Evolutionary conservation across 2,888 invertebrate genomes (phyloP), one percentile per base, ranked within the genome.

Genomic region (Morpho helenor): DNA sequence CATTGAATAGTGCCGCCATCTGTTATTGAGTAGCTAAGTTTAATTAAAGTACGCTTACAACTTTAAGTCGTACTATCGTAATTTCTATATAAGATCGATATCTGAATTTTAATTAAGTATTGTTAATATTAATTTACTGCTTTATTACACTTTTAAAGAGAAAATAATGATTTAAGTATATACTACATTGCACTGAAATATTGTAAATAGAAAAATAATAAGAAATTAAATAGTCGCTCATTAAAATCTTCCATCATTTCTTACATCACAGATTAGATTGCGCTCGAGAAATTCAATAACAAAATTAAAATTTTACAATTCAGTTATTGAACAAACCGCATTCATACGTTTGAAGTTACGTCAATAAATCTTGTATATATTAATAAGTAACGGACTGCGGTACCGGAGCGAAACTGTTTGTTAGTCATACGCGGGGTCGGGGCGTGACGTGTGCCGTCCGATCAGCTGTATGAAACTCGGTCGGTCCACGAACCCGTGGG

Each of bases 401-500:
- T 65, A 61, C 50, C 65, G 70, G 67, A 63, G 64, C 58, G 66
- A 68, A 73, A 69, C 71, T 71, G 73, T 77, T 75, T 76, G 72
- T 79, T 74, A 77, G 75, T 76, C 73, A 76, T 72, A 62, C 68
- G 65, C 57, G 61, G 66, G 63, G 64, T 67, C 64, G 67, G 62
- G 70, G 66, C 68, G 66, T 65, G 72, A 68, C 72, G 74, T 71
- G 74, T 65, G 67, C 49, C 63, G 62, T 64, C 59, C 77, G 84
- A 86, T 87, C 88, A 88, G 87, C 87, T 89, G 87, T 71, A 69
- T 71, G 74, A 75, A 85, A 83, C 81, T 87, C 81, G 87, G 87
- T 73, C 85, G 89, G 88, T 87, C 88, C 76, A 67, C 82, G 86
- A 84, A 47, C 87, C 85, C 73, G 67, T 66, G 48, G 68, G 79